Evolutionary conservation across 1,140 invertebrate species (phyloP).

Genomic region (Parapsyche elsis): DNA sequence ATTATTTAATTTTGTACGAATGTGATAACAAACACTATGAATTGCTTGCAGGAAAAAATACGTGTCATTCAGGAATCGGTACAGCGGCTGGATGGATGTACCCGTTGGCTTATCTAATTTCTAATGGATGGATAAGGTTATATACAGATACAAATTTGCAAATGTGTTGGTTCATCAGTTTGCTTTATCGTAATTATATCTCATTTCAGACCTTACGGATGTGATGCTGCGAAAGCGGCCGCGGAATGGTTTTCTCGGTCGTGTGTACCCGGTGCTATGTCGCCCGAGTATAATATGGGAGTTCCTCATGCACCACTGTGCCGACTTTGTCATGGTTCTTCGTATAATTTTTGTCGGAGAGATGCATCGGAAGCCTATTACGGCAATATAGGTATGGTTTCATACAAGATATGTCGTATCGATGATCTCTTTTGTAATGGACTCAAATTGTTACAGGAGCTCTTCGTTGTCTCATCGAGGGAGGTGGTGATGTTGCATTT

Average conservation of each 20-base stretch:
- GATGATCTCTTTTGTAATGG: background rate
- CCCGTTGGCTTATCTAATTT: conserved; percentile 91
- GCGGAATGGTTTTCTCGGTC: conserved; percentile 93
- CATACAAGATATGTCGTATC: background rate
- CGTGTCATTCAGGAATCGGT: conserved; percentile 92
- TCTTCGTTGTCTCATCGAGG: conserved; percentile 93
- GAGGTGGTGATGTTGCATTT: conserved; percentile 94
- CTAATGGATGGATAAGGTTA: conserved; percentile 88
- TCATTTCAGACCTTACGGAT: conserved; percentile 84
- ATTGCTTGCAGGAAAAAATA: conserved; percentile 78
- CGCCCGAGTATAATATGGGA: conserved; percentile 82
- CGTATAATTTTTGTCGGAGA: conserved; percentile 83
- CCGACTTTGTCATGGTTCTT: conserved; percentile 91
- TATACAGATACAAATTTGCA: background rate
- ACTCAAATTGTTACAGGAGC: conserved; percentile 72
- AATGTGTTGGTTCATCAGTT: background rate
- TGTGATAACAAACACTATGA: too few relatives aligned
- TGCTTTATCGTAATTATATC: background rate
- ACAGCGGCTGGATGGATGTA: conserved; percentile 96
- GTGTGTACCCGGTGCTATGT: conserved; percentile 90
- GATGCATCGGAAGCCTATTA: conserved; percentile 91
- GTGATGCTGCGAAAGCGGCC: conserved; percentile 88
- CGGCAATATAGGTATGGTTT: conserved; percentile 72
- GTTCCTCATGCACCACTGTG: conserved; percentile 92
- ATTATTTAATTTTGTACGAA: background rate